Conservation (phyloP, 2,113 vertebrate species). For the Corythornis cristatus region DNA sequence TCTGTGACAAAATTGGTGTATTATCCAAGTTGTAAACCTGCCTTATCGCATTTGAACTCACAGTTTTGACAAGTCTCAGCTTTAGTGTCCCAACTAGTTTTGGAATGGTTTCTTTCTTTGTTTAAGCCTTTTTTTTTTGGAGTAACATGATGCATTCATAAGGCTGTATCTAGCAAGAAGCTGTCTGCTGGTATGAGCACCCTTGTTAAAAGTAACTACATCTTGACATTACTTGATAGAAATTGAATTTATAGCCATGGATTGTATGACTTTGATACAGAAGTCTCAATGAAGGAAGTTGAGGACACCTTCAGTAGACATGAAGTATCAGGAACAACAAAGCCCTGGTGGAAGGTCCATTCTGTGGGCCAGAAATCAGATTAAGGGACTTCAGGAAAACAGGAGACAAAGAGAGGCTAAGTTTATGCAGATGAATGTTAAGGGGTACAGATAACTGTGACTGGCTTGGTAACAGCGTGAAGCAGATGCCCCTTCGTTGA, state of each 20-base stretch:
- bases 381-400: not conserved
- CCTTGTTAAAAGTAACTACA: not conserved
- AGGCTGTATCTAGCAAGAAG: not conserved
- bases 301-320: not conserved
- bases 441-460: not conserved
- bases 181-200: not conserved
- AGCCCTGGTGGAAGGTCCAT: not conserved
- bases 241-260: not conserved
- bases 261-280: not conserved
- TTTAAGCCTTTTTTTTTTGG: not conserved
- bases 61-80: not conserved
- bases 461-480: fast-evolving
- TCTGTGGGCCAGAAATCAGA: not conserved
- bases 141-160: not conserved
- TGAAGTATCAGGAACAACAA: not conserved
- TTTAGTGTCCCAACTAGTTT: not conserved
- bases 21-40: not conserved
- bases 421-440: not conserved
- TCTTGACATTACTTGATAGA: not conserved
- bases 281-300: not conserved
- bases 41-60: not conserved
- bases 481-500: not conserved
- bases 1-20: not conserved
- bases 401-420: not conserved
- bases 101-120: not conserved